These are phyloP conservation scores for Hestina assimilis DNA, from an alignment of 1,140 invertebrate genomes.

Conservation along the genomic window DNA sequence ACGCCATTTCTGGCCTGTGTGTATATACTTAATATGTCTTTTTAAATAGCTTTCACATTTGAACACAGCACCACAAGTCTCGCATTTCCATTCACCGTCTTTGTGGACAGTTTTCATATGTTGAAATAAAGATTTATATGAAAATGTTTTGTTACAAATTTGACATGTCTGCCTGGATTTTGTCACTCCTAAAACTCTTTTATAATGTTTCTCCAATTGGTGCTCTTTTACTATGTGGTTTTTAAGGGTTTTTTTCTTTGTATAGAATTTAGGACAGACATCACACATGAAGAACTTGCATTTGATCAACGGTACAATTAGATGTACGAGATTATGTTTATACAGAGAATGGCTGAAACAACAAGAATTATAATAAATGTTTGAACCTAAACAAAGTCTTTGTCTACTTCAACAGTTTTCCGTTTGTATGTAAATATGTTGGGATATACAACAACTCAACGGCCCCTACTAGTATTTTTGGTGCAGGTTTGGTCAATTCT, in stretches of 20 bases:
- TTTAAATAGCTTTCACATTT: conserved; percentile 27
- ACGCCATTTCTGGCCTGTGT: too few species aligned
- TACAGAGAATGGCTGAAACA: conserved; percentile 14
- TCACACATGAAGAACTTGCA: conserved; percentile 15
- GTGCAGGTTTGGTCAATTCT: too few species aligned
- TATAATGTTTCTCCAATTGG: background rate
- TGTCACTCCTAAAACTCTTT: background rate
- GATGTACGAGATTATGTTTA: conserved; percentile 18
- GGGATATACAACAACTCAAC: too few species aligned
- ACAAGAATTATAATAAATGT: background rate
- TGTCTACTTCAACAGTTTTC: too few species aligned
- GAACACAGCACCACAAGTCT: conserved; percentile 18
- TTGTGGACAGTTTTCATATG: conserved; percentile 35
- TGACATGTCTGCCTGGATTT: conserved; percentile 27
- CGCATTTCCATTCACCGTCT: conserved; percentile 4
- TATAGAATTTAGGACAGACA: conserved; percentile 14
- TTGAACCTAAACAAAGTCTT: too few species aligned
- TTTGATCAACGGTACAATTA: conserved; percentile 13
- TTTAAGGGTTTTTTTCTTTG: conserved; percentile 5
- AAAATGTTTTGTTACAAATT: conserved; percentile 31
- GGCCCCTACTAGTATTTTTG: too few species aligned
- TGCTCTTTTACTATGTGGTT: conserved; percentile 21
- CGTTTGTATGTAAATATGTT: too few species aligned
- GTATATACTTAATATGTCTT: conserved; percentile 25
- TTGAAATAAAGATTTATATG: conserved; percentile 30